Evolutionary conservation across 1,140 invertebrate species (phyloP).

Genomic region (Drosophila nannoptera): DNA sequence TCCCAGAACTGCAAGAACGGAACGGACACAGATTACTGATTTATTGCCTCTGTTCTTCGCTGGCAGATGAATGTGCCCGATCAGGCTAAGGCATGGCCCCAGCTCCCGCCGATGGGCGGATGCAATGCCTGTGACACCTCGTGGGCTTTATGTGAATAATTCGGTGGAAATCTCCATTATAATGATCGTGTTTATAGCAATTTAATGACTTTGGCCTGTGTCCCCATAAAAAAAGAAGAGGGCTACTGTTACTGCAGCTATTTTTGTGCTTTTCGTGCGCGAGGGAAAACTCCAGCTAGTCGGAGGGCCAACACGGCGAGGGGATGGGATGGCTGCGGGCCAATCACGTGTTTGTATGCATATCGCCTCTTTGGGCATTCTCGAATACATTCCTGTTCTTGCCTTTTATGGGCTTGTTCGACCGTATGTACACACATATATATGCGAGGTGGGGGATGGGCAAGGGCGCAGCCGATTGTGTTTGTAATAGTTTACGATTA

Average conservation of each 20-base stretch:
- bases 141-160: constrained; percentile 7
- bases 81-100: background rate
- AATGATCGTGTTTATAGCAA: constrained; percentile 31
- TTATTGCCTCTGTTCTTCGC: background rate
- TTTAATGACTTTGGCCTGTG: constrained; percentile 34
- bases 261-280: constrained; percentile 25
- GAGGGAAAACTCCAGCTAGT: background rate
- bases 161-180: background rate
- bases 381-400: background rate
- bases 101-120: no score
- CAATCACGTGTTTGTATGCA: background rate
- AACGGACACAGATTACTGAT: background rate
- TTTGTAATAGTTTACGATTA: no score
- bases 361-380: no score
- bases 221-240: constrained; percentile 25
- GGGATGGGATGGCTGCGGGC: no score
- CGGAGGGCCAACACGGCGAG: no score
- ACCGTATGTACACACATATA: background rate
- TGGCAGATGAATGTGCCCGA: background rate
- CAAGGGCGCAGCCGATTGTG: background rate
- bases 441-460: no score
- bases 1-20: constrained; percentile 91
- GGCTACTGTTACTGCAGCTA: constrained; percentile 17
- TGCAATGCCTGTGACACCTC: constrained; percentile 17
- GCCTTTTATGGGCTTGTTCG: constrained; percentile 6